These are phyloP conservation scores for Empidonax alnorum DNA, from an alignment of 2,113 vertebrate species.

Conservation along the genomic window DNA sequence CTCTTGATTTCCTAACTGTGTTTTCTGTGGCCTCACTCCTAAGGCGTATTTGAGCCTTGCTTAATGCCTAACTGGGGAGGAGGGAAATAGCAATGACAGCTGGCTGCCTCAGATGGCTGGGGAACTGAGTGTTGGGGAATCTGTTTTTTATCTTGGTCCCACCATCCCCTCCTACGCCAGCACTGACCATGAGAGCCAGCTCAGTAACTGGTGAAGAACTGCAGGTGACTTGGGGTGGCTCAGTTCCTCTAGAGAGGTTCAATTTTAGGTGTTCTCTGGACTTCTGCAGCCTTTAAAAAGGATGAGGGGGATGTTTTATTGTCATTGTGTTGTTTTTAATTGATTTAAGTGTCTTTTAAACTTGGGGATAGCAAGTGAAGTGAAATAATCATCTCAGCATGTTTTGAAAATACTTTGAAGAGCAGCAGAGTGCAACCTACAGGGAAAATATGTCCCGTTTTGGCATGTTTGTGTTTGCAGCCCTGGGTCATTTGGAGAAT, in stretches of 20 bases:
- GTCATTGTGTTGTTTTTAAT: background rate
- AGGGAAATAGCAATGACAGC: background rate
- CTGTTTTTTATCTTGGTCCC: background rate
- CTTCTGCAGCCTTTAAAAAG: background rate
- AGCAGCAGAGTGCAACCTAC: background rate
- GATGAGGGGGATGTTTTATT: background rate
- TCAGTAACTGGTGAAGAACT: background rate
- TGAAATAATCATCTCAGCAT: background rate
- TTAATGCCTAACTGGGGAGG: background rate
- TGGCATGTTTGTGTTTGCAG: background rate
- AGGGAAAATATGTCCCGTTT: background rate
- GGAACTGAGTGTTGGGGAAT: background rate
- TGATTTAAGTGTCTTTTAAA: background rate
- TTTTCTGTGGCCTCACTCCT: background rate
- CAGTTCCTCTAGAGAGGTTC: background rate
- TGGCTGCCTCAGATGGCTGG: background rate
- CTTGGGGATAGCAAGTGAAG: background rate
- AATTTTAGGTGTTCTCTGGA: background rate
- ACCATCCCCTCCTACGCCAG: background rate
- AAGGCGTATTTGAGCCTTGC: background rate
- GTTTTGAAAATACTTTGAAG: background rate
- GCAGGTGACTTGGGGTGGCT: background rate
- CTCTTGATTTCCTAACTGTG: background rate
- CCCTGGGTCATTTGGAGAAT: background rate
- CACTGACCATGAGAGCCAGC: background rate